phyloP scores from a whole-genome alignment of 2,113 vertebrate genomes.

The Lagopus leucura region DNA sequence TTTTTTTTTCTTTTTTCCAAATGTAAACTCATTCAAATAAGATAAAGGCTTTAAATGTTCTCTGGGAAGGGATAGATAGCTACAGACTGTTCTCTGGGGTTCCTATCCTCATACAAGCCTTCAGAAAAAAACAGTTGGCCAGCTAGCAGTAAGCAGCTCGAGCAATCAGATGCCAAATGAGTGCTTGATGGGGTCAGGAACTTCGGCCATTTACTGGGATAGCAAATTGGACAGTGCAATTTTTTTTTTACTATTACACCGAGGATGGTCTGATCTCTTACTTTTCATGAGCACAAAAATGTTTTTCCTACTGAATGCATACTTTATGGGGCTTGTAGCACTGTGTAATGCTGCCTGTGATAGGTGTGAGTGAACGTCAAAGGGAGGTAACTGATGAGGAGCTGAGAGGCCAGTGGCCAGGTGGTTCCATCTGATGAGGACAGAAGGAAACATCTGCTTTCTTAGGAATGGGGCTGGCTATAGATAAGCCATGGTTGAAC shows the following conservation, averaged over 20 bases:
- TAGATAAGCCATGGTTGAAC: background rate
- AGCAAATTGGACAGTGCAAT: background rate
- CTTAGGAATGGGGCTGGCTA: background rate
- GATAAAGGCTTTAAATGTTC: background rate
- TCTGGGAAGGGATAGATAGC: background rate
- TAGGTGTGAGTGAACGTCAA: background rate
- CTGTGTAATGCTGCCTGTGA: background rate
- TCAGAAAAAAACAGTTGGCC: background rate
- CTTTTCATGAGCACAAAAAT: background rate
- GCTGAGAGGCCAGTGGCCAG: background rate
- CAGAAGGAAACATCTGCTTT: background rate
- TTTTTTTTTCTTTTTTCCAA: background rate
- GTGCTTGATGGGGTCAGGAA: background rate
- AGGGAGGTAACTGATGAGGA: background rate
- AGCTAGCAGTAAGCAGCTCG: background rate
- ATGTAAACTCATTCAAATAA: constrained; percentile 2
- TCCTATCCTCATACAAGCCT: background rate
- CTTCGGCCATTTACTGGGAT: background rate
- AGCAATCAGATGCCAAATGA: background rate
- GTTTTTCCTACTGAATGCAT: background rate
- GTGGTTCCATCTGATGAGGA: background rate
- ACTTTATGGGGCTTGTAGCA: background rate
- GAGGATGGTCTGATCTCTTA: background rate
- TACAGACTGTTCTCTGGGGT: background rate
- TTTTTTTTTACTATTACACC: background rate